These are phyloP conservation scores for Acanthurus lineatus DNA, from an alignment of 2,797 vertebrate species.

Conservation along the genomic window DNA sequence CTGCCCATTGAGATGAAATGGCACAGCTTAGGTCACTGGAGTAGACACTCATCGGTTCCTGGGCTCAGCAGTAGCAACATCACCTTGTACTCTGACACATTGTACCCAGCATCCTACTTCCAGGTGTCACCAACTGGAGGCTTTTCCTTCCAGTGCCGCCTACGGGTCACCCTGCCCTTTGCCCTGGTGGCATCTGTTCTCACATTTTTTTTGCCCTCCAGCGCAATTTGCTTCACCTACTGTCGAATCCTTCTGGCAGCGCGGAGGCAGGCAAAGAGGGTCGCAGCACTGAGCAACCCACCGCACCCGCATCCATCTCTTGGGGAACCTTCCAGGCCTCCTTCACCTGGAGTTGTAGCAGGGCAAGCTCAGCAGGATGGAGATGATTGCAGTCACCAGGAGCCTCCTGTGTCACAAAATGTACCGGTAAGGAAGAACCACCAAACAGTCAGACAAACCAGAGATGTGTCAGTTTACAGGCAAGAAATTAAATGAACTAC, in stretches of 20 bases:
- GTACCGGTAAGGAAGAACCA: slow-evolving; percentile 78
- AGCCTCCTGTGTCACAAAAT: slow-evolving; percentile 75
- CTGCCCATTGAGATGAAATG: slow-evolving; percentile 96
- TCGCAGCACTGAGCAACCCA: slow-evolving; percentile 90
- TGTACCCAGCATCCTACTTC: slow-evolving; percentile 81
- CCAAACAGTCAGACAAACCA: not conserved
- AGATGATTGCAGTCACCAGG: slow-evolving; percentile 83
- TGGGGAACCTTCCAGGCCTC: slow-evolving; percentile 81
- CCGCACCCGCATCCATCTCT: slow-evolving; percentile 83
- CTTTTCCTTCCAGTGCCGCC: slow-evolving; percentile 89
- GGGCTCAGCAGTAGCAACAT: slow-evolving; percentile 55
- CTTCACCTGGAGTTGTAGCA: slow-evolving; percentile 72
- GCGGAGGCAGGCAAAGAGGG: slow-evolving; percentile 92
- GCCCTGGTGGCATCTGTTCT: slow-evolving; percentile 94
- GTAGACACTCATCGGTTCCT: slow-evolving; percentile 39
- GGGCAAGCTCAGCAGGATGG: slow-evolving; percentile 71
- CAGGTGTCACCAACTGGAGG: slow-evolving; percentile 69
- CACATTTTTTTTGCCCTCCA: slow-evolving; percentile 96
- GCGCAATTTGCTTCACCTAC: slow-evolving; percentile 98
- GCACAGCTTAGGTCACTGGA: slow-evolving; percentile 88
- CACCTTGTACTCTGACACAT: slow-evolving; percentile 69
- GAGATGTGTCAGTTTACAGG: not conserved
- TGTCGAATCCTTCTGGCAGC: slow-evolving; percentile 95
- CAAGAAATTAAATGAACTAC: not conserved
- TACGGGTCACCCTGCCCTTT: slow-evolving; percentile 93